Percentiles rank a stretch among this genome's conserved stretches.
Evolutionary conservation across 1,140 invertebrate genomes (phyloP).

Genomic region (Bicyclus anynana): DNA sequence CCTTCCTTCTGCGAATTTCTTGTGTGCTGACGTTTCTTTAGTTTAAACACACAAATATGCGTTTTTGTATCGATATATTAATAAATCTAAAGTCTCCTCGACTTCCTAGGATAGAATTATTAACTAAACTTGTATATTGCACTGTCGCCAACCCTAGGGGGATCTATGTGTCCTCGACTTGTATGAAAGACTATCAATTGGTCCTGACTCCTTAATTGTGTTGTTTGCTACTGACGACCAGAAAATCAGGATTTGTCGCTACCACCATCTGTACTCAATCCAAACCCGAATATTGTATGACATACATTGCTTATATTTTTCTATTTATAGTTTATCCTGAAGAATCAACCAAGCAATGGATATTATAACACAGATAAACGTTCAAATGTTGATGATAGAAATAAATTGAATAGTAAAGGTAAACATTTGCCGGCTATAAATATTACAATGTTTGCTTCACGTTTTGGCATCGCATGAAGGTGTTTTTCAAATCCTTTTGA

Average conservation of each 20-base stretch:
- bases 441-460: not conserved
- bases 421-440: not conserved
- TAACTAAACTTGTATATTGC: no score
- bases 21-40: no score
- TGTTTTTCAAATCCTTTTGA: not conserved
- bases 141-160: not conserved
- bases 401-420: not conserved
- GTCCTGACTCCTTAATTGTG: constrained; percentile 33
- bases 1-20: no score
- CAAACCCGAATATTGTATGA: not conserved
- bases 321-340: no score
- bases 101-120: no score
- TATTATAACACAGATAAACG: not conserved
- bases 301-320: constrained; percentile 6
- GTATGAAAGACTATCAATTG: constrained; percentile 31
- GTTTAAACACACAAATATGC: no score
- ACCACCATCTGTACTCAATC: no score
- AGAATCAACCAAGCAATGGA: not conserved
- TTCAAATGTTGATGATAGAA: not conserved
- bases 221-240: constrained; percentile 40
- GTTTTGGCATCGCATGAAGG: not conserved
- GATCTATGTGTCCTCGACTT: not conserved
- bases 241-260: constrained; percentile 29
- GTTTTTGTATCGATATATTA: no score
- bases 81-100: no score